phyloP scores from a whole-genome alignment of 2,113 vertebrate species.

The Pluvianellus socialis region DNA sequence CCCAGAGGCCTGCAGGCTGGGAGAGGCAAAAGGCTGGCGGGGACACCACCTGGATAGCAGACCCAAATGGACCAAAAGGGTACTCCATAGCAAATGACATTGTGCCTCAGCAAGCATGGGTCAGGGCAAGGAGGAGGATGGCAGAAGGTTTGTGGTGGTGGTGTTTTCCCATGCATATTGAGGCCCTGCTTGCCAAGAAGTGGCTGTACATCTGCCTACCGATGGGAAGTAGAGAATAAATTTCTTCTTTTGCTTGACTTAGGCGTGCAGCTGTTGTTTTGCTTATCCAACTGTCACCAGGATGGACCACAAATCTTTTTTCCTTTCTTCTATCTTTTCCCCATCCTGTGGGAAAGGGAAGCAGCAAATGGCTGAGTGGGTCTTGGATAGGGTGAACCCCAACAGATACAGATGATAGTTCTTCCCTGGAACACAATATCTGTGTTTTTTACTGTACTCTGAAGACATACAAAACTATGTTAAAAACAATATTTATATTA shows the following conservation, averaged over 20 bases:
- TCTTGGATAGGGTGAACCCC: background rate
- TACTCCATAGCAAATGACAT: fast-evolving
- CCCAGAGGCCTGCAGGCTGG: background rate
- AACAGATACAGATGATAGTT: background rate
- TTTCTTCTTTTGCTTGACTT: background rate
- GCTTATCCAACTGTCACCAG: background rate
- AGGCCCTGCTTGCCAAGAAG: background rate
- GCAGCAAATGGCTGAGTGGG: background rate
- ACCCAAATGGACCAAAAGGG: background rate
- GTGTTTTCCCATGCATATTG: background rate
- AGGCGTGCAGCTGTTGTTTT: background rate
- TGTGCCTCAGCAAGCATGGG: fast-evolving
- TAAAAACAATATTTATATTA: background rate
- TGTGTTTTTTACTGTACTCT: background rate
- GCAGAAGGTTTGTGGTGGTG: fast-evolving
- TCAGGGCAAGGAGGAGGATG: background rate
- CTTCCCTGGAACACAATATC: background rate
- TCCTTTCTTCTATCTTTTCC: background rate
- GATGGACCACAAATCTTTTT: background rate
- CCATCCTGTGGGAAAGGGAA: background rate
- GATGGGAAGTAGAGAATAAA: background rate
- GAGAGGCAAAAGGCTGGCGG: background rate
- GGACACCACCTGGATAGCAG: fast-evolving
- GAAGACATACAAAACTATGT: background rate
- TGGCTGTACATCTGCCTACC: background rate